Evolutionary conservation across 2,113 vertebrate species (phyloP).

Genomic region (Psittacus erithacus): DNA sequence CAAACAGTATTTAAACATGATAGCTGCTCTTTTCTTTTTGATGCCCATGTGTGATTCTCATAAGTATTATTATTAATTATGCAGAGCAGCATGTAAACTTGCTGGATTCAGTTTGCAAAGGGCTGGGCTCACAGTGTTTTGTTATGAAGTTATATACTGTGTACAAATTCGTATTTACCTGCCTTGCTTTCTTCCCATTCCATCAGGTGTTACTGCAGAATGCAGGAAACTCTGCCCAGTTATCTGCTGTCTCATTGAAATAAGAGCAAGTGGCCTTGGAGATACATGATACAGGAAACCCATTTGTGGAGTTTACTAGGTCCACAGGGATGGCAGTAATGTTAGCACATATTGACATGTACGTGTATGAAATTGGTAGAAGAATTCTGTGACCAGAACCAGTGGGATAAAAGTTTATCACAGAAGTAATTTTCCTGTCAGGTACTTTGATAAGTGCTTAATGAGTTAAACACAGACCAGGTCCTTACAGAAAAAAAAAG

Average conservation of each 20-base stretch:
- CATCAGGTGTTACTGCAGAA: background rate
- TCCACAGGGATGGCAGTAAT: background rate
- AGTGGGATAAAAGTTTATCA: background rate
- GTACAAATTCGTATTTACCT: background rate
- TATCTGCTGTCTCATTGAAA: background rate
- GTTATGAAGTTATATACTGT: background rate
- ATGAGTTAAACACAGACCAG: background rate
- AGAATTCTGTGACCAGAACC: background rate
- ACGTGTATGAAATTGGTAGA: fast-evolving
- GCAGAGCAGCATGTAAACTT: background rate
- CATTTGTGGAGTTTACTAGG: background rate
- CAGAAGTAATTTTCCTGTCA: background rate
- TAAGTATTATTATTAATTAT: background rate
- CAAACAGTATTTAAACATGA: background rate
- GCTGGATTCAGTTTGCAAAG: background rate
- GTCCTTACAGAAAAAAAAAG: background rate
- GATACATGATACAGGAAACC: background rate
- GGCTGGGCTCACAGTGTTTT: background rate
- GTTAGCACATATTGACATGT: fast-evolving
- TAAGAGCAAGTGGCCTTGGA: background rate
- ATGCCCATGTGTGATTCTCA: background rate
- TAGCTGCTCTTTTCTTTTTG: background rate
- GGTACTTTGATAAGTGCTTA: background rate
- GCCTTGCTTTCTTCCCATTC: background rate
- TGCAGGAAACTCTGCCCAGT: background rate